phyloP scores from a whole-genome alignment of 1,140 invertebrate species.

The Sycophila sp. region DNA sequence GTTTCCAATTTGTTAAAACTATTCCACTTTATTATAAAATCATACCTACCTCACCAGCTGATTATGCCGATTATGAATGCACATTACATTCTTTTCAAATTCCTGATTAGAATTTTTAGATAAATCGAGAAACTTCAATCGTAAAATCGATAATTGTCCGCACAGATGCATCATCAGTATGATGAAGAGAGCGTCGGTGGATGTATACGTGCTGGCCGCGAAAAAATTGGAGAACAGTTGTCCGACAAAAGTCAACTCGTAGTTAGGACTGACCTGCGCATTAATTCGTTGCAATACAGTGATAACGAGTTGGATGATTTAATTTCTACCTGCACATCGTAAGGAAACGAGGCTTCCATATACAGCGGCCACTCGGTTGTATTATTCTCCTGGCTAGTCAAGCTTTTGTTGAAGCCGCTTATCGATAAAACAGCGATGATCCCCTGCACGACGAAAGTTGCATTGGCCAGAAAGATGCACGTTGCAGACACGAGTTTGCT shows the following conservation, averaged over 20 bases:
- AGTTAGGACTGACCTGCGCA: slow-evolving; percentile 58
- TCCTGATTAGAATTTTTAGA: not conserved
- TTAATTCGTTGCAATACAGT: no score
- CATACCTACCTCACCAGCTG: not conserved
- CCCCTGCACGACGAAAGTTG: not conserved
- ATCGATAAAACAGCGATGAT: not conserved
- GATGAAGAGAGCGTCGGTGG: slow-evolving; percentile 58
- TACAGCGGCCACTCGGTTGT: not conserved
- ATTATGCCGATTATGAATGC: not conserved
- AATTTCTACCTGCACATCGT: slow-evolving; percentile 55
- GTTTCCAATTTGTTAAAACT: no score
- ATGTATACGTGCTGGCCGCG: slow-evolving; percentile 56
- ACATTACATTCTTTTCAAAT: not conserved
- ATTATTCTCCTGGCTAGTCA: not conserved
- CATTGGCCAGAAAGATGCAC: not conserved
- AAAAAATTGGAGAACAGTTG: slow-evolving; percentile 56
- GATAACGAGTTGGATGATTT: no score
- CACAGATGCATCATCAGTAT: slow-evolving; percentile 61
- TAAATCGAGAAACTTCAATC: slow-evolving; percentile 35
- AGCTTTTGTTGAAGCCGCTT: no score
- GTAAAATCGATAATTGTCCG: slow-evolving; percentile 59
- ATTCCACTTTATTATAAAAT: not conserved
- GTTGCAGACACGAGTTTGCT: not conserved
- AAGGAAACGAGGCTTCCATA: slow-evolving; percentile 53
- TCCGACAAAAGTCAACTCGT: slow-evolving; percentile 61